Percentiles rank a stretch among this genome's conserved stretches.
Conservation (phyloP, 1,140 invertebrate species). For the Odontomachus brunneus region DNA sequence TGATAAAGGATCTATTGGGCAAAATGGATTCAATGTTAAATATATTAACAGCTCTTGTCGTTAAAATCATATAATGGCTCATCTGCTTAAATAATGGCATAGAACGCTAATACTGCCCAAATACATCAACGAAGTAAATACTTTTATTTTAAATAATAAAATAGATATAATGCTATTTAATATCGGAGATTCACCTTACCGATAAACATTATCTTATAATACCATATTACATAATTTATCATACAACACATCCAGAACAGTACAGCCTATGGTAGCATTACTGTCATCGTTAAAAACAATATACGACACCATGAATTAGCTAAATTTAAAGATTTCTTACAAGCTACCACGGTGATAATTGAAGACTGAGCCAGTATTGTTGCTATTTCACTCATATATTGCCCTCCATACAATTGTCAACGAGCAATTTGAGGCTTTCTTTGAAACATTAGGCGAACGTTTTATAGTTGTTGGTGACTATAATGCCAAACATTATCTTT, state of each 20-base stretch:
- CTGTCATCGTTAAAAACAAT: too few species aligned
- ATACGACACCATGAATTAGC: too few species aligned
- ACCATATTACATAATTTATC: too few species aligned
- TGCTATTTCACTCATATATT: neutral
- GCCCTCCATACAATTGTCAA: neutral
- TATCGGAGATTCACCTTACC: too few species aligned
- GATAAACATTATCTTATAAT: too few species aligned
- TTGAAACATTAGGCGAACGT: neutral
- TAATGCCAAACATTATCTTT: conserved; percentile 81
- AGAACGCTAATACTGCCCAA: too few species aligned
- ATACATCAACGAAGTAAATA: too few species aligned
- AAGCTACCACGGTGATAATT: neutral
- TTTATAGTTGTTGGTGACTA: conserved; percentile 52
- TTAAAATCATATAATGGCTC: conserved; percentile 55
- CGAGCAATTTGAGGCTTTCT: neutral
- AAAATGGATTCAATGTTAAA: conserved; percentile 61
- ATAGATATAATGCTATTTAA: too few species aligned
- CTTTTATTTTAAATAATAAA: too few species aligned
- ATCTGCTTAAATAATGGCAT: too few species aligned
- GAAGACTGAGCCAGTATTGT: neutral
- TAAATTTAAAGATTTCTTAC: neutral
- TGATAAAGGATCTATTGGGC: conserved; percentile 31
- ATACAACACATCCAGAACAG: too few species aligned
- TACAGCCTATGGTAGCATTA: too few species aligned
- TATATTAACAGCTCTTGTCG: conserved; percentile 61